These are phyloP conservation scores for Tetragonula clypearis DNA, from an alignment of 1,140 invertebrate species.

Conservation along the genomic window DNA sequence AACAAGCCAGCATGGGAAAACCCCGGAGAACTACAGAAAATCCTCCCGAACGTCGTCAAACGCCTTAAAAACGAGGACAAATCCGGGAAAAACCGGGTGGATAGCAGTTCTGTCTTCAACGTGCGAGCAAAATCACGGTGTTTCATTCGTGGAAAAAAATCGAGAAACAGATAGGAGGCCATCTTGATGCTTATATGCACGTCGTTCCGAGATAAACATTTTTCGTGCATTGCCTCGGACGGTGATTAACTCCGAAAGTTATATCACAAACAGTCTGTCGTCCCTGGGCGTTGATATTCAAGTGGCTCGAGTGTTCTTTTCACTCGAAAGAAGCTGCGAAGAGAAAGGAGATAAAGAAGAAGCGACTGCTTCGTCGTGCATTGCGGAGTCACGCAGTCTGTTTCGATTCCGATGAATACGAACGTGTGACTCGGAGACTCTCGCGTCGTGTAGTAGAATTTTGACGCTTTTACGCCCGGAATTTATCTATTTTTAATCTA, in stretches of 20 bases:
- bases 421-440: neutral
- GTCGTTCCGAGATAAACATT: constrained; percentile 65
- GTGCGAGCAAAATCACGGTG: neutral
- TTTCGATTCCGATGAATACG: neutral
- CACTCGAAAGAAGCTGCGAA: constrained; percentile 35
- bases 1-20: too few species aligned
- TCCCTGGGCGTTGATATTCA: constrained; percentile 33
- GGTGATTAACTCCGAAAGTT: constrained; percentile 68
- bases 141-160: neutral
- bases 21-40: neutral
- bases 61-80: neutral
- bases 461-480: too few species aligned
- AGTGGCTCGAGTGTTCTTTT: constrained; percentile 43
- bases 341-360: neutral
- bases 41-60: neutral
- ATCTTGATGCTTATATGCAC: constrained; percentile 17
- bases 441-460: neutral
- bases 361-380: neutral
- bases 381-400: constrained; percentile 39
- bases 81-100: neutral
- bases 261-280: constrained; percentile 61
- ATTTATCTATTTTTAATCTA: too few species aligned
- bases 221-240: constrained; percentile 49
- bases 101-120: neutral
- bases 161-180: neutral